Evolutionary conservation across 2,888 invertebrate genomes (phyloP), one percentile per base, ranked within the genome.

Genomic region (Cremastobaeus sp.): DNA sequence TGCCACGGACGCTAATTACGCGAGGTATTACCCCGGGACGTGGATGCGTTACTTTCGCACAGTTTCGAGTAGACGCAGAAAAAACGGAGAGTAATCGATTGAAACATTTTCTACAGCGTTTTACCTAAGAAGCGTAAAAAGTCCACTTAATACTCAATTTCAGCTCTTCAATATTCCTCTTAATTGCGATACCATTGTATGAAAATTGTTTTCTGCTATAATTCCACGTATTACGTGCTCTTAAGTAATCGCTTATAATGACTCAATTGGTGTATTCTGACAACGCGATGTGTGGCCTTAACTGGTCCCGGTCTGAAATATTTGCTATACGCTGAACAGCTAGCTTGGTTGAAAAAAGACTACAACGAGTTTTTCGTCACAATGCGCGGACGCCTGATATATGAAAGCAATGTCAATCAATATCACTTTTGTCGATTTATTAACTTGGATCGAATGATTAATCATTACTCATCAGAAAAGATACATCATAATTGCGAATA

Each of bases 351-450:
- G 75, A 54, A 69, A 77, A 78, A 80, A 78, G 81, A 78, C 78
- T 79, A 71, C 60, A 73, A 41, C 74, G 39, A 59, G 77, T 82
- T 81, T 82, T 82, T 81, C 77, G 75, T 41, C 25, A 28, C 65
- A 57, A 74, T 34, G 70, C 76, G 17, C 54, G 65, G 57, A 73
- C 35, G 75, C 73, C 83, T 83, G 82, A 83, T 83, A 81, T 82
- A 84, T 84, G 84, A 84, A 83, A 84, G 84, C 84, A 84, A 83
- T 84, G 82, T 83, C 83, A 83, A 82, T 82, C 81, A 83, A 81
- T 78, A 79, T 82, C 76, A n/a, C n/a, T n/a, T n/a, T n/a, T n/a
- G n/a, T n/a, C n/a, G n/a, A n/a, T n/a, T n/a, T n/a, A n/a, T n/a
- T n/a, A n/a, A n/a, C n/a, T n/a, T n/a, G n/a, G n/a, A n/a, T n/a